A percentile compares a stretch with the other conserved stretches of the same genome.
phyloP scores from a whole-genome alignment of 2,797 vertebrate species.

The Enteromius fasciolatus region DNA sequence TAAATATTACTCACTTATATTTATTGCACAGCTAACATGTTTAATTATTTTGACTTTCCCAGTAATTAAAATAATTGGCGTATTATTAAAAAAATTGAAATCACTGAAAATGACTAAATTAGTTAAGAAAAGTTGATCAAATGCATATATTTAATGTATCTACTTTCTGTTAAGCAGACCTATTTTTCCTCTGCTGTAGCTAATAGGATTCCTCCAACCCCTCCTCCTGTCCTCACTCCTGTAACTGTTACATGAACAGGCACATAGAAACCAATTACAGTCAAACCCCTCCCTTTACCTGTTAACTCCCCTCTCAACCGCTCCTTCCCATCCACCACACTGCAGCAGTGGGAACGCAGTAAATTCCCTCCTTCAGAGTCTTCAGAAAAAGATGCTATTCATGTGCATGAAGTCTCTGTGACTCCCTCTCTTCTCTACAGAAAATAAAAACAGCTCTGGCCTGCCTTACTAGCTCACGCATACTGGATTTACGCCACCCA shows the following conservation, averaged over 20 bases:
- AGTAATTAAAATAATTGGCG: not conserved
- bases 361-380: constrained; percentile 38
- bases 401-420: constrained; percentile 44
- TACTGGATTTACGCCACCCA: constrained; percentile 70
- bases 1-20: not conserved
- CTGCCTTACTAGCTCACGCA: constrained; percentile 65
- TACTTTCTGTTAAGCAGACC: constrained; percentile 63
- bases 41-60: not conserved
- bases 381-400: constrained; percentile 37
- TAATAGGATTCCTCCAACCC: constrained; percentile 76
- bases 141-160: constrained; percentile 15
- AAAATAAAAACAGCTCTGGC: constrained; percentile 68
- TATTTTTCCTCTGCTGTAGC: constrained; percentile 72
- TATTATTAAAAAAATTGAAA: not conserved
- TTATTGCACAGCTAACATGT: not conserved
- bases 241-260: constrained; percentile 49
- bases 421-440: constrained; percentile 40
- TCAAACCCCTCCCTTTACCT: constrained; percentile 68
- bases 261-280: constrained; percentile 35
- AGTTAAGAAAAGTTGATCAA: not conserved
- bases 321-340: constrained; percentile 51
- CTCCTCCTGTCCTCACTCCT: constrained; percentile 43
- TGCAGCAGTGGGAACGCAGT: constrained; percentile 60
- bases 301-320: constrained; percentile 52
- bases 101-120: not conserved